Evolutionary conservation across 2,113 vertebrate species (phyloP), one percentile per base, ranked within the genome.

Genomic region (Osmerus eperlanus): DNA sequence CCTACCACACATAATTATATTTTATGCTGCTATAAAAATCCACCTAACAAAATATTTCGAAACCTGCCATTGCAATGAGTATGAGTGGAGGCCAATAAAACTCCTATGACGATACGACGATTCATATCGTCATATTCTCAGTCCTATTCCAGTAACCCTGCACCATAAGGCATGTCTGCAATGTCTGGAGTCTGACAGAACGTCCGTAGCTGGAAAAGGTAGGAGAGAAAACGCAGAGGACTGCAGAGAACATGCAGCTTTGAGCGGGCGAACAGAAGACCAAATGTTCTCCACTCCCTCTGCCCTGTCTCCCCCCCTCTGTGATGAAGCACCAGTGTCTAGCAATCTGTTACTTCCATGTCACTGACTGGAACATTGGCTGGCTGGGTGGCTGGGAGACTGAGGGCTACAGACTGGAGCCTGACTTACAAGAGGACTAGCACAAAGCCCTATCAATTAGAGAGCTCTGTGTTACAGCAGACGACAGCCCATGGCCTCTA

Each of bases 381-480:
- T 25, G 56, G 55, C 41, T 47, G 41, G 7, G 5, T 47, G 41
- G 41, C 41, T 8, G 41, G 41, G 41, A 12, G 41, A 12, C 41
- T 47, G 41, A 67, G 74, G 64, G 47, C n/a, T 73, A 66, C 69
- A 67, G 76, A 25, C 71, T 53, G 77, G 29, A 32, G 71, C 60
- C 52, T 72, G 79, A 84, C 19, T 70, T 76, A 87, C 70, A 75
- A 86, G 73, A 73, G 60, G 68, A 73, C 62, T 18, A 28, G 68
- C 7, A 47, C 58, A 67, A 68, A 66, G 76, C 19, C 54, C 64
- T 70, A 85, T 89, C 77, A 77, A 85, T 87, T 72, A 47, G 58
- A 68, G 55, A 76, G 65, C 72, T 72, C 67, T 79, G 75, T 82
- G 67, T 63, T 67, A 83, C 65, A 29, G 71, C 78, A 78, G 71